A percentile compares a stretch with the other conserved stretches of the same genome.
Evolutionary conservation across 2,113 vertebrate genomes (phyloP).

Genomic region (Anoura caudifer): DNA sequence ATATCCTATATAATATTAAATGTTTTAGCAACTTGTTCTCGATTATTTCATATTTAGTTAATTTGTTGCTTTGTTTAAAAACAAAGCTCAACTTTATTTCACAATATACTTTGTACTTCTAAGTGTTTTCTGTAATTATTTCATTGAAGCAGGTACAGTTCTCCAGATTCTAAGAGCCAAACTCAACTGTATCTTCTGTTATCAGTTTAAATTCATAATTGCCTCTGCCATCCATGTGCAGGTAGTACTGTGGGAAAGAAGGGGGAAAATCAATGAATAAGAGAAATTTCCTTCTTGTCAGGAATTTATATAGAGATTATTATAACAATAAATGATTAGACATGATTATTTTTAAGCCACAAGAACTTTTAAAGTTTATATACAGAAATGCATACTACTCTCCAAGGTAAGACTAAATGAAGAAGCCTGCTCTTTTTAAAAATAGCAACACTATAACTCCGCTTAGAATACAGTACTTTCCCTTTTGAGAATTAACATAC

Average conservation of each 20-base stretch:
- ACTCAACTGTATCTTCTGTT: slow-evolving; percentile 95
- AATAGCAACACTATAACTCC: background rate
- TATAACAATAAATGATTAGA: background rate
- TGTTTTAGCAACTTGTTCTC: slow-evolving; percentile 75
- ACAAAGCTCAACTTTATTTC: slow-evolving; percentile 76
- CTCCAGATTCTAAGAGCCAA: slow-evolving; percentile 88
- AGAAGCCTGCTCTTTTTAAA: background rate
- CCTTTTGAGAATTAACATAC: background rate
- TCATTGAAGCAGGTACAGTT: slow-evolving; percentile 58
- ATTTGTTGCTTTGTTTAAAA: slow-evolving; percentile 64
- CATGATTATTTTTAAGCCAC: background rate
- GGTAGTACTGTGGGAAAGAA: slow-evolving; percentile 86
- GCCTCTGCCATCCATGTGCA: slow-evolving; percentile 98
- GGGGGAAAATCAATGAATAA: background rate
- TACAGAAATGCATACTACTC: background rate
- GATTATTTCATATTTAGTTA: slow-evolving; percentile 75
- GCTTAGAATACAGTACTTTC: background rate
- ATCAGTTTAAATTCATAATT: slow-evolving; percentile 98
- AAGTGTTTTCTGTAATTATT: slow-evolving; percentile 58
- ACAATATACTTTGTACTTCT: slow-evolving; percentile 69
- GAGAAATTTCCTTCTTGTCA: background rate
- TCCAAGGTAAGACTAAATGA: background rate
- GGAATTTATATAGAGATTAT: background rate
- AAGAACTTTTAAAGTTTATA: background rate
- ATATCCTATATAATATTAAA: slow-evolving; percentile 84